Evolutionary conservation across 2,113 vertebrate species (phyloP).

Genomic region (Irena cyanogastra): DNA sequence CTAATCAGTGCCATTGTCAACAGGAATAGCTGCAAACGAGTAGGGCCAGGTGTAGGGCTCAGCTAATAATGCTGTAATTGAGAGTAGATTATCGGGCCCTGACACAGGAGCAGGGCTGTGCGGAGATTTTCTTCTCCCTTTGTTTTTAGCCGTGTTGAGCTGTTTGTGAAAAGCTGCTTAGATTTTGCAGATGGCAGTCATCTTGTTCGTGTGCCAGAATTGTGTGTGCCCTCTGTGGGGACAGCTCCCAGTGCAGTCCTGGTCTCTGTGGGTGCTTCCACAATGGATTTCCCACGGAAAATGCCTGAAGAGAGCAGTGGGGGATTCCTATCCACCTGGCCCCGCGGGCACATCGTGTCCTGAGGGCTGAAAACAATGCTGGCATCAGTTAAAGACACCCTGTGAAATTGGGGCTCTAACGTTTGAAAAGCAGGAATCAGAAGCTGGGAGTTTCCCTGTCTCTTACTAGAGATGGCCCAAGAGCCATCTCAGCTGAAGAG

Average conservation of each 20-base stretch:
- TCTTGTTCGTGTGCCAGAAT: neutral
- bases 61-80: slow-evolving; percentile 25
- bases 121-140: neutral
- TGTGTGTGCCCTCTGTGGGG: neutral
- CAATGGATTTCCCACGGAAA: neutral
- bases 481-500: neutral
- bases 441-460: neutral
- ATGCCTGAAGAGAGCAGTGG: neutral
- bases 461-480: neutral
- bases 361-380: neutral
- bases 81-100: neutral
- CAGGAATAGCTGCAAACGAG: slow-evolving; percentile 25
- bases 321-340: neutral
- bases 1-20: slow-evolving; percentile 49
- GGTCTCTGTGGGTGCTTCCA: neutral
- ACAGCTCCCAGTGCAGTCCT: rapidly evolving
- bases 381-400: neutral
- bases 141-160: neutral
- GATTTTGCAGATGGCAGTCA: neutral
- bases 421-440: neutral
- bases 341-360: neutral
- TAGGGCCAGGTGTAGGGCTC: slow-evolving; percentile 1
- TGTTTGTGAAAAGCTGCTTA: neutral
- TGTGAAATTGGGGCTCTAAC: neutral
- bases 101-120: neutral